These are phyloP conservation scores for Ormyrus rosae DNA, from an alignment of 2,888 invertebrate species.

Conservation along the genomic window DNA sequence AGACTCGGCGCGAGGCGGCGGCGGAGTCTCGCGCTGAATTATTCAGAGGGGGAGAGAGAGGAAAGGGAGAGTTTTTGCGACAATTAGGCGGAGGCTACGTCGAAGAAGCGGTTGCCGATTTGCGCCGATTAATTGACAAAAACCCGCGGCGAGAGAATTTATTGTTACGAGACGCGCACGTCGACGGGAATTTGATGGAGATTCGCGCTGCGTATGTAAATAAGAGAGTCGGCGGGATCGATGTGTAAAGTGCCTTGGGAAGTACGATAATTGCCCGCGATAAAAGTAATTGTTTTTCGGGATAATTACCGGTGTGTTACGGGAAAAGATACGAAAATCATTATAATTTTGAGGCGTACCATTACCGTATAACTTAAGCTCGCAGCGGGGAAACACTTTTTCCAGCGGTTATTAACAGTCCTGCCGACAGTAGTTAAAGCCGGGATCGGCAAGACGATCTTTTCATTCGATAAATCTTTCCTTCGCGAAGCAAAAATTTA, in stretches of 20 bases:
- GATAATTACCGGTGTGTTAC: conserved; percentile 16
- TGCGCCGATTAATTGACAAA: too few relatives aligned
- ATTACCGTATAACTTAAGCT: conserved; percentile 37
- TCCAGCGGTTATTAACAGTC: neutral
- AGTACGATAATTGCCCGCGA: neutral
- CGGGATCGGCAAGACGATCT: conserved; percentile 26
- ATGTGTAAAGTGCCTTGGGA: too few relatives aligned
- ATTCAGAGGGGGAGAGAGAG: too few relatives aligned
- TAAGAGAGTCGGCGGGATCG: too few relatives aligned
- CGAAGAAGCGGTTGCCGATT: too few relatives aligned
- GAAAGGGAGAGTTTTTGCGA: neutral
- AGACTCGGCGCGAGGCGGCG: too few relatives aligned
- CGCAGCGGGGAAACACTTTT: neutral
- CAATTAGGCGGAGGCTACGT: neutral
- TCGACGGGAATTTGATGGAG: too few relatives aligned
- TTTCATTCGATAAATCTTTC: neutral
- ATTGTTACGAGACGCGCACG: too few relatives aligned
- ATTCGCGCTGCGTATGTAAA: too few relatives aligned
- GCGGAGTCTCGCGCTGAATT: too few relatives aligned
- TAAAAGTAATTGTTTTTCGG: conserved; percentile 48
- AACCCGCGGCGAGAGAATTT: too few relatives aligned
- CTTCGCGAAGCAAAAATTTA: too few relatives aligned
- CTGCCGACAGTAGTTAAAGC: conserved; percentile 24
- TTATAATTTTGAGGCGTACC: conserved; percentile 19
- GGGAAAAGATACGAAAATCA: conserved; percentile 19